Percentiles rank a stretch among this genome's conserved stretches.
phyloP scores from a whole-genome alignment of 30 jellyfish, hydroid and myxozoan genomes.

The Mastigias papua region DNA sequence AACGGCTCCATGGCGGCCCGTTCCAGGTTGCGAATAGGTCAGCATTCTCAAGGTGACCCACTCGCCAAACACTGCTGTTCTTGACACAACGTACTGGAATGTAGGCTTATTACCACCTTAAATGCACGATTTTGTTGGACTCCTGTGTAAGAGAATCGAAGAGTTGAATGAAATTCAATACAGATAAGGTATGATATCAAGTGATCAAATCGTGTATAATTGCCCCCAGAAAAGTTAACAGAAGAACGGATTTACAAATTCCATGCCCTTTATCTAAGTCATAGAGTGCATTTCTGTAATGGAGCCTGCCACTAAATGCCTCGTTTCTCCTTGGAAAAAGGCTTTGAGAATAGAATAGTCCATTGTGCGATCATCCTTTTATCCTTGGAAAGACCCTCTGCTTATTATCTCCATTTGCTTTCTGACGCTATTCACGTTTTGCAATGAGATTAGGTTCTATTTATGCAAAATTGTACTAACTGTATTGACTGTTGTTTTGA shows the following conservation, averaged over 20 bases:
- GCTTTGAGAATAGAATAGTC: neutral
- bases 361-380: neutral
- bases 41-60: no score
- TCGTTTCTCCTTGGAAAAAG: neutral
- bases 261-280: slow-evolving; percentile 3
- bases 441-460: neutral
- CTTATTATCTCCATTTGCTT: neutral
- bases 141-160: no score
- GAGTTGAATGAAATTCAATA: neutral
- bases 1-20: no score
- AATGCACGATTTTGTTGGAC: no score
- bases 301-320: slow-evolving; percentile 32
- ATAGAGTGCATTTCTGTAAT: slow-evolving; percentile 1
- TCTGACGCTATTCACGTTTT: neutral
- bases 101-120: no score
- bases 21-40: no score
- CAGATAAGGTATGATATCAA: neutral
- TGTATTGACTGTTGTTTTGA: neutral
- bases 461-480: slow-evolving; percentile 1
- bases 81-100: no score
- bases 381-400: neutral
- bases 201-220: slow-evolving; percentile 25
- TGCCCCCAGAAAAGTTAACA: slow-evolving; percentile 36
- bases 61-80: no score
- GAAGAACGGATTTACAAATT: slow-evolving; percentile 25